phyloP scores from a whole-genome alignment of 2,797 vertebrate genomes.

The Melanotaenia trifasciata region DNA sequence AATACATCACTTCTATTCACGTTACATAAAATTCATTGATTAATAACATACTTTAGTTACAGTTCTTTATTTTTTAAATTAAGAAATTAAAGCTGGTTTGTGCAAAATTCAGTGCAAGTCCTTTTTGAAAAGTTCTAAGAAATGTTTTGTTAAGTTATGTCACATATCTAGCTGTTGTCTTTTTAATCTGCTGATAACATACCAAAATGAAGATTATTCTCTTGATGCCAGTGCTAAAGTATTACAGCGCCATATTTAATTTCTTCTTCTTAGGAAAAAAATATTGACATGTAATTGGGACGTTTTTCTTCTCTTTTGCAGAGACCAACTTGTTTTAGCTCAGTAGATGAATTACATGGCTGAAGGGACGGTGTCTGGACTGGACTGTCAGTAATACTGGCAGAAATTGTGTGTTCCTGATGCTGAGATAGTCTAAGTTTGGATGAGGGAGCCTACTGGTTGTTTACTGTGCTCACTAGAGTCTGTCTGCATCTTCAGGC shows the following conservation, averaged over 20 bases:
- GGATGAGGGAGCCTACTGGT: slow-evolving; percentile 76
- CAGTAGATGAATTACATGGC: slow-evolving; percentile 3
- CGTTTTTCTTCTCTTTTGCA: slow-evolving; percentile 12
- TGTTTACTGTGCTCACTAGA: slow-evolving; percentile 79
- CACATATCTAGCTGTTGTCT: neutral
- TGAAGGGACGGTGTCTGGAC: slow-evolving; percentile 32
- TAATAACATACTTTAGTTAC: neutral
- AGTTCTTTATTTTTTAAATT: too few relatives aligned
- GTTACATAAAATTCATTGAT: neutral
- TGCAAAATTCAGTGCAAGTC: neutral
- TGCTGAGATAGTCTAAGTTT: slow-evolving; percentile 63
- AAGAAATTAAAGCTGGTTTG: neutral
- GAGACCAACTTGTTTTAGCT: slow-evolving; percentile 19
- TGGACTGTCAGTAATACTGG: slow-evolving; percentile 47
- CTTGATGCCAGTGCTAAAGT: too few relatives aligned
- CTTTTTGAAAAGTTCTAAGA: neutral
- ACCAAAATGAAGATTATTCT: neutral
- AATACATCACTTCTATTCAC: neutral
- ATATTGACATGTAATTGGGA: neutral
- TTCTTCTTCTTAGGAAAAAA: neutral
- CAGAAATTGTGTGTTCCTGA: slow-evolving; percentile 51
- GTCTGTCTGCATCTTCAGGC: slow-evolving; percentile 82
- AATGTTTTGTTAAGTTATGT: neutral
- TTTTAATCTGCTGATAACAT: neutral
- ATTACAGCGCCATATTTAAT: neutral